Percentiles rank a stretch among this genome's conserved stretches.
Evolutionary conservation across 2,797 vertebrate species (phyloP).

Genomic region (Lateolabrax maculatus): DNA sequence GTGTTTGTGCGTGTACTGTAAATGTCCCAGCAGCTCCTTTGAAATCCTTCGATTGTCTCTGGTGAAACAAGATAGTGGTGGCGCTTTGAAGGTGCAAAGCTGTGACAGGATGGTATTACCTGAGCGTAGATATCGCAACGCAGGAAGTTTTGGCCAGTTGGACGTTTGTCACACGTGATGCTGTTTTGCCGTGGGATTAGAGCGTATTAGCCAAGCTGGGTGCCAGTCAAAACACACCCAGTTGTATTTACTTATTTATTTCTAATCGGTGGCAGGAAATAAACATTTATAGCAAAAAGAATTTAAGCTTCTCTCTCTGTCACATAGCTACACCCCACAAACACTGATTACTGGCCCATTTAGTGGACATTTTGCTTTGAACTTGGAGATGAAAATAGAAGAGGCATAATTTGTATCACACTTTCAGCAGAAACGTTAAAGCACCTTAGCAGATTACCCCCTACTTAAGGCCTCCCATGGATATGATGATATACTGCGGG

Average conservation of each 20-base stretch:
- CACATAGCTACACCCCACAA: conserved; percentile 35
- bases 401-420: conserved; percentile 34
- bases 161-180: conserved; percentile 68
- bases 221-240: conserved; percentile 72
- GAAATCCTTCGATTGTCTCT: conserved; percentile 83
- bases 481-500: conserved; percentile 55
- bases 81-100: conserved; percentile 78
- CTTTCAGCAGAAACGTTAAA: conserved; percentile 64
- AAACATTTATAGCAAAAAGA: conserved; percentile 55
- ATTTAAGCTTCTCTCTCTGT: conserved; percentile 59
- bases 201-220: conserved; percentile 69
- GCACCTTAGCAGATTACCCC: conserved; percentile 57
- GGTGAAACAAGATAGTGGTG: conserved; percentile 76
- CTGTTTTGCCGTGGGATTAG: conserved; percentile 73
- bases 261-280: conserved; percentile 65
- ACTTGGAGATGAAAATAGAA: conserved; percentile 46
- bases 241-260: conserved; percentile 61
- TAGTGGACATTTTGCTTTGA: conserved; percentile 60
- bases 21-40: conserved; percentile 62
- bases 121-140: conserved; percentile 40
- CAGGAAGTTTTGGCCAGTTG: conserved; percentile 64
- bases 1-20: conserved; percentile 22
- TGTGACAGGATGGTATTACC: conserved; percentile 72
- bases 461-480: conserved; percentile 39
- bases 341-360: conserved; percentile 57